Conservation (phyloP, 2,888 invertebrate species). For the Phyllotreta cruciferae region DNA sequence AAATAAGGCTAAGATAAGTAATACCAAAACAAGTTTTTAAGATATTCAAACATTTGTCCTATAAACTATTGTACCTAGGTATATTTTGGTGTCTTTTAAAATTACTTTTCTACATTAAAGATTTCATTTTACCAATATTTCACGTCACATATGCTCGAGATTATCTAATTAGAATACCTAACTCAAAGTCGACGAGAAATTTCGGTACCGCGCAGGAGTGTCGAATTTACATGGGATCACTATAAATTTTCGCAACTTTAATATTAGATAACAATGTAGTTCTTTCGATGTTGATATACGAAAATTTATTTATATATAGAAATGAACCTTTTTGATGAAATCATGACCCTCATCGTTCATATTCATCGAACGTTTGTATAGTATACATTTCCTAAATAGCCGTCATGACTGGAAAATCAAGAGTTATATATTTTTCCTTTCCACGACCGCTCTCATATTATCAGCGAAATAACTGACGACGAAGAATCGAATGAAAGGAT, state of each 20-base stretch:
- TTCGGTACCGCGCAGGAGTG: not conserved
- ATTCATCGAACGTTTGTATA: too few relatives aligned
- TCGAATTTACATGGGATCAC: constrained; percentile 3
- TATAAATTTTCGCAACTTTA: constrained; percentile 9
- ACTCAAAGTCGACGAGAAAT: constrained; percentile 9
- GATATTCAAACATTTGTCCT: too few relatives aligned
- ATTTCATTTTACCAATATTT: constrained; percentile 7
- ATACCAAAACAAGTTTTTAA: too few relatives aligned
- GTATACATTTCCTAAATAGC: too few relatives aligned
- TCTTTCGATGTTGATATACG: not conserved
- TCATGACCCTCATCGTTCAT: too few relatives aligned
- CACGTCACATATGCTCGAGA: constrained; percentile 5
- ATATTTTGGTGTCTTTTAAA: not conserved
- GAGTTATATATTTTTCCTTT: too few relatives aligned
- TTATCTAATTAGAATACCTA: constrained; percentile 18
- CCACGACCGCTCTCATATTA: too few relatives aligned
- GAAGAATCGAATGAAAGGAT: not conserved
- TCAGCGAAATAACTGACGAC: not conserved
- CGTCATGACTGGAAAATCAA: too few relatives aligned
- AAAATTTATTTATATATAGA: too few relatives aligned
- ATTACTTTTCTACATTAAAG: constrained; percentile 2
- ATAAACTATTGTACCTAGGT: too few relatives aligned
- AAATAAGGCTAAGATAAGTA: too few relatives aligned
- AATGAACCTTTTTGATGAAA: too few relatives aligned
- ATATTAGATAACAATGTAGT: constrained; percentile 5